Evolutionary conservation across 2,888 invertebrate species (phyloP).

Genomic region (Yponomeuta malinellus): DNA sequence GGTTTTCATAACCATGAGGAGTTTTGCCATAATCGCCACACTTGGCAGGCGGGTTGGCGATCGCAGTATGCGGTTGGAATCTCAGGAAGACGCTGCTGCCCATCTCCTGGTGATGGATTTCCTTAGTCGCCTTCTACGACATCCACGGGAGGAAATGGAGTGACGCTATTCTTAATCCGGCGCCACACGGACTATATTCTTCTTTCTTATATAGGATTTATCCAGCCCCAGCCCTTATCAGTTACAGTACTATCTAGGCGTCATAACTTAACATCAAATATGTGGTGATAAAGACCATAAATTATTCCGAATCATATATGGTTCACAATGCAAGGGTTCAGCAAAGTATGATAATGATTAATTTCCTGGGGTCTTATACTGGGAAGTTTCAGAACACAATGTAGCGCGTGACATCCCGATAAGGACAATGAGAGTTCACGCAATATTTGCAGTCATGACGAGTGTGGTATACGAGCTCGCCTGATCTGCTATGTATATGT

Average conservation of each 20-base stretch:
- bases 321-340: not conserved
- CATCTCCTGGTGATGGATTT: too few species aligned
- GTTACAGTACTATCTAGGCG: not conserved
- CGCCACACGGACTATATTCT: too few species aligned
- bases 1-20: too few species aligned
- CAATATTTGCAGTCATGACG: not conserved
- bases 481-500: not conserved
- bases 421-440: not conserved
- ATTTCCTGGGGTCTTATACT: not conserved
- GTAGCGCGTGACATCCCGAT: not conserved
- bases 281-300: not conserved
- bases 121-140: too few species aligned
- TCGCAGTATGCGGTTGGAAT: too few species aligned
- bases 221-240: not conserved
- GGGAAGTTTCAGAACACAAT: slow-evolving; percentile 1
- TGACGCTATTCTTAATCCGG: not conserved
- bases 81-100: too few species aligned
- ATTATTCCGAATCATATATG: not conserved
- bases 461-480: not conserved
- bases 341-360: not conserved
- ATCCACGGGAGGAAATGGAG: too few species aligned
- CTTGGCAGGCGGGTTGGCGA: too few species aligned
- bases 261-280: not conserved
- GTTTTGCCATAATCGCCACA: too few species aligned
- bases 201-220: not conserved